Percentiles rank a stretch among this genome's conserved stretches.
These are phyloP conservation scores for Echinops telfairi DNA, from an alignment of 2,113 vertebrate species.

Conservation along the genomic window DNA sequence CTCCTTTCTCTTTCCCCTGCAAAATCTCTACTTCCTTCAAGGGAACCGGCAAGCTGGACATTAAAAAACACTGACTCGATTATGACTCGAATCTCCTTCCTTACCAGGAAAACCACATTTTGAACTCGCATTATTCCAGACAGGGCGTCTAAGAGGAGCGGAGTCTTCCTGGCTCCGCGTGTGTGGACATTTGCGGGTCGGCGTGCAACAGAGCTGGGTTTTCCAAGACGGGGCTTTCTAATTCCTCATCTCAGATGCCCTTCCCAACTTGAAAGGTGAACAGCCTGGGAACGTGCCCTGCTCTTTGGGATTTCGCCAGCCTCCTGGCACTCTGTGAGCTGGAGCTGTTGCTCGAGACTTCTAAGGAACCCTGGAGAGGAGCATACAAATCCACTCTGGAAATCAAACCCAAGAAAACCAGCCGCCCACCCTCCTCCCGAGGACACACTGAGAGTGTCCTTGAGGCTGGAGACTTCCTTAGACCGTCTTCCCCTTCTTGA, in stretches of 20 bases:
- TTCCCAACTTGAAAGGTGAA: constrained; percentile 7
- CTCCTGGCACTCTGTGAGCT: background rate
- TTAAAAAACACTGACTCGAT: background rate
- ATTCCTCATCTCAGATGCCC: background rate
- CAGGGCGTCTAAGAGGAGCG: background rate
- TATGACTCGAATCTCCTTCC: constrained; percentile 22
- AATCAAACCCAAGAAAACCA: background rate
- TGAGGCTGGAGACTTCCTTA: background rate
- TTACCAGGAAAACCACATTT: background rate
- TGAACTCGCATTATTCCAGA: constrained; percentile 9
- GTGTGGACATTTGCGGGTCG: background rate
- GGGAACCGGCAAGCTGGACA: constrained; percentile 7
- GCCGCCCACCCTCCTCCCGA: background rate
- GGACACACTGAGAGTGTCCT: background rate
- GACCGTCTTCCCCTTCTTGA: background rate
- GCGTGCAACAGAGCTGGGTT: background rate
- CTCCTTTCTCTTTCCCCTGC: background rate
- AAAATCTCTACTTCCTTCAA: constrained; percentile 24
- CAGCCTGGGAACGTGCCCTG: background rate
- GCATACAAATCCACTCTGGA: background rate
- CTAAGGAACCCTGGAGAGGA: constrained; percentile 21
- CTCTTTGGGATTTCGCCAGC: constrained; percentile 26
- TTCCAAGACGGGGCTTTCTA: background rate
- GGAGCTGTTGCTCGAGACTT: constrained; percentile 17
- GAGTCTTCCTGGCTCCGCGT: background rate